These are phyloP conservation scores for Exaiptasia diaphana DNA, from an alignment of 64 coral and sea anemone species.

Conservation along the genomic window DNA sequence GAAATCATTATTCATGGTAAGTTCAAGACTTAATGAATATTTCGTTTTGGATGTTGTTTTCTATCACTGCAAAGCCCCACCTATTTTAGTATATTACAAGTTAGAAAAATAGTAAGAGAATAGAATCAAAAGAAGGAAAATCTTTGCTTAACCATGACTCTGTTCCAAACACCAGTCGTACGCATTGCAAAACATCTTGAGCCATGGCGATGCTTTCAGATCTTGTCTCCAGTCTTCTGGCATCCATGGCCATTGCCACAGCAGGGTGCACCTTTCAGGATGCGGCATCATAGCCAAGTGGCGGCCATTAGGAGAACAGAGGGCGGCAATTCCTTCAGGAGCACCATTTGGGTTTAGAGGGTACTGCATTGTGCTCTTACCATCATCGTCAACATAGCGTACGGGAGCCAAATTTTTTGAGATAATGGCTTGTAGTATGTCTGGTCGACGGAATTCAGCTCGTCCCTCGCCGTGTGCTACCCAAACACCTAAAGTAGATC, in stretches of 20 bases:
- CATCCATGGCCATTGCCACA: conserved; percentile 99
- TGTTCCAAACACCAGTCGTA: conserved; percentile 75
- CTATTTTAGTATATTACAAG: too few species aligned
- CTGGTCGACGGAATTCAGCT: conserved; percentile 35
- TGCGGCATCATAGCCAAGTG: conserved; percentile 99
- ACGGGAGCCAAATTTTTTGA: conserved; percentile 75
- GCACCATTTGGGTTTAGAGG: conserved; percentile 94
- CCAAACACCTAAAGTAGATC: conserved; percentile 85
- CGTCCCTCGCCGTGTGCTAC: conserved; percentile 94
- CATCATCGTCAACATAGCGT: conserved; percentile 84
- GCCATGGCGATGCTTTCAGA: conserved; percentile 78
- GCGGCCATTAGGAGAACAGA: conserved; percentile 86
- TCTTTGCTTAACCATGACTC: too few species aligned
- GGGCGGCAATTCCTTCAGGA: conserved; percentile 83
- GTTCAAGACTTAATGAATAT: too few species aligned
- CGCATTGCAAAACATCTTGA: conserved; percentile 93
- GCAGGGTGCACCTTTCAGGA: conserved; percentile 82
- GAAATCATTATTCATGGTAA: too few species aligned
- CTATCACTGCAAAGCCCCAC: too few species aligned
- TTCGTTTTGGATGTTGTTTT: too few species aligned
- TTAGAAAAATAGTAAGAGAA: too few species aligned
- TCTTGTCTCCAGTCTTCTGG: conserved; percentile 73
- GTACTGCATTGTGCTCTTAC: conserved; percentile 66
- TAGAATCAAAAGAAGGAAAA: too few species aligned
- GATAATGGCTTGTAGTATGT: conserved; percentile 59